These are phyloP conservation scores for Amazona finschi DNA, from an alignment of 2,797 vertebrate genomes.

Conservation along the genomic window DNA sequence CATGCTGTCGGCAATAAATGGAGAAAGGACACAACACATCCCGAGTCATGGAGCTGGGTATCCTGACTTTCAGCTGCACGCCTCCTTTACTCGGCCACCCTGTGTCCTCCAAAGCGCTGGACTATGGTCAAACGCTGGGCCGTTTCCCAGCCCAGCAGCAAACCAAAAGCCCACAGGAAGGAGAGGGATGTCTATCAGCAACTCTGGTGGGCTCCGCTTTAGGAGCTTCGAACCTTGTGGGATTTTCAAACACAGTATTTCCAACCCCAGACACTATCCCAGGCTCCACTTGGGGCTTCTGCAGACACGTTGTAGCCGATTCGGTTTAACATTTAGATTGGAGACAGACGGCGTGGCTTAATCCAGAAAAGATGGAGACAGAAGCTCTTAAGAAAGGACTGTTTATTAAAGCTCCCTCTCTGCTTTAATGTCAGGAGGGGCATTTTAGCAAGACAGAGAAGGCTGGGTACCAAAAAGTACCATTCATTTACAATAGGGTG, in stretches of 20 bases:
- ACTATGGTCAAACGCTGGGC: neutral
- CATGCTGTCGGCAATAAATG: slow-evolving; percentile 25
- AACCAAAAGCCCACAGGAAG: neutral
- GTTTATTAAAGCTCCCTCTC: neutral
- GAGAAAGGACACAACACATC: neutral
- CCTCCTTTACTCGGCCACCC: neutral
- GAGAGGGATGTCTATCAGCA: neutral
- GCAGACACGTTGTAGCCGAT: neutral
- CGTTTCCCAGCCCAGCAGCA: fast-evolving
- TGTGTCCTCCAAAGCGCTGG: neutral
- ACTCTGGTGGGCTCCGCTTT: slow-evolving; percentile 4
- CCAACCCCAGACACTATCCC: neutral
- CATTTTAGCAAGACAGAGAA: neutral
- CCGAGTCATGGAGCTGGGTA: neutral
- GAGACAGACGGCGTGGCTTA: neutral
- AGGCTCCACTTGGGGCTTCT: neutral
- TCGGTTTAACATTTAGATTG: neutral
- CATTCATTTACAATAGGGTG: neutral
- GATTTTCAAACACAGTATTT: neutral
- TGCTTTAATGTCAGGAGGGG: neutral
- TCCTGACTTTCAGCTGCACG: neutral
- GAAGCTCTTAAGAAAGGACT: neutral
- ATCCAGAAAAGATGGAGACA: slow-evolving; percentile 17
- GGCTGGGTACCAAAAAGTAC: neutral
- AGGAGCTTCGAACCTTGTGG: neutral